Conservation (phyloP, 1,140 invertebrate species). For the Vollenhovia emeryi region DNA sequence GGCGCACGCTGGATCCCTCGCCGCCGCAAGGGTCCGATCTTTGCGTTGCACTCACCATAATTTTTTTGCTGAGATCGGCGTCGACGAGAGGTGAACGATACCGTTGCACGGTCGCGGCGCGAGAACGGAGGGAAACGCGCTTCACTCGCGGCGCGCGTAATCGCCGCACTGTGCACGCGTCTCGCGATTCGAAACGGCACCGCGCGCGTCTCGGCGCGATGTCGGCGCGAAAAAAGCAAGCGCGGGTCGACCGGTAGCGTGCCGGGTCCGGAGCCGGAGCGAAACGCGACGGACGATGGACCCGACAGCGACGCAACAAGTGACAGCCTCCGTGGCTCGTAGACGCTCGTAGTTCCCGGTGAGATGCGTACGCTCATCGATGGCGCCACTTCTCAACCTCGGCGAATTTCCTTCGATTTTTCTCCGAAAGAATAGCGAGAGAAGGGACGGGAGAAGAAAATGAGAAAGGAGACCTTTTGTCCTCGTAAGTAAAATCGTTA, state of each 20-base stretch:
- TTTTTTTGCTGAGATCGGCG: slow-evolving; percentile 49
- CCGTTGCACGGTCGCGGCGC: slow-evolving; percentile 27
- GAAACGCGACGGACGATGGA: slow-evolving; percentile 37
- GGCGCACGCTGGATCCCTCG: not conserved
- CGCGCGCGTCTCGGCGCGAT: not conserved
- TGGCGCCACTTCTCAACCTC: slow-evolving; percentile 56
- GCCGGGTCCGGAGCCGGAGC: slow-evolving; percentile 8
- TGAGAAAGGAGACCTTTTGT: not conserved
- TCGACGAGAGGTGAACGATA: slow-evolving; percentile 34
- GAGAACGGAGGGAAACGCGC: slow-evolving; percentile 3
- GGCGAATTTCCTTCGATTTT: not conserved
- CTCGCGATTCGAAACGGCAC: not conserved
- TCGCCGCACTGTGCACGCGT: not conserved
- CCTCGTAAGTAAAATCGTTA: not conserved
- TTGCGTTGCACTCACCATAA: slow-evolving; percentile 37
- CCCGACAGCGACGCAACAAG: slow-evolving; percentile 71
- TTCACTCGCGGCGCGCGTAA: slow-evolving; percentile 13
- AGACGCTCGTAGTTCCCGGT: slow-evolving; percentile 51
- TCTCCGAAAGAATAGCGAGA: not conserved
- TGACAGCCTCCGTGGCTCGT: slow-evolving; percentile 60
- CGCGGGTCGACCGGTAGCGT: slow-evolving; percentile 24
- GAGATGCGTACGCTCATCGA: not conserved
- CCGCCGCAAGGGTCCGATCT: not conserved
- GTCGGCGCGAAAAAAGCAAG: not conserved
- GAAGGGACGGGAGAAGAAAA: not conserved